Base-by-base conservation (phyloP, 2,888 invertebrate genomes). In the Cosmia pyralina region DNA sequence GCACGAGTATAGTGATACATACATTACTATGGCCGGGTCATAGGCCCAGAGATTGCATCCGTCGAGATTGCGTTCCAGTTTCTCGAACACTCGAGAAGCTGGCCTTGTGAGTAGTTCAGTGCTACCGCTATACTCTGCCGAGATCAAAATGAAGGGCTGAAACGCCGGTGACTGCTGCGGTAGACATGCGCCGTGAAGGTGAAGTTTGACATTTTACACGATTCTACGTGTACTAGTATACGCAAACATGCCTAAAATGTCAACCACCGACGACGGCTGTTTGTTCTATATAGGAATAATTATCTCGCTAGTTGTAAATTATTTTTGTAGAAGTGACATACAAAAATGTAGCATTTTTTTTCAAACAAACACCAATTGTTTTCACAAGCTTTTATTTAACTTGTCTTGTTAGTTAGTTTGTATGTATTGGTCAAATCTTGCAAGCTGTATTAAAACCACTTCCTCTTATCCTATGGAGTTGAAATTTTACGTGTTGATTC, bases 231-330 rank as follows among this genome's bases (percentile, higher is more conserved):
- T 38, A 38, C 38, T 2, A 38, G 4, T 53, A 59, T 41, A 48
- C 41, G 48, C 34, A 75, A 75, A 58, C 41, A 75, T 58, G 22
- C 10, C 46, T 57, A 52, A 67, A 68, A 50, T 79, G 41, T 65
- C 57, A 69, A 66, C 15, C 63, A 58, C 34, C 38, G 17, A 59
- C 38, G 17, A 59, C 15, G n/a, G 38, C 53, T 53, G 52, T 58
- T 62, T 41, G 46, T 64, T 66, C 44, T 74, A 77, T 68, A 59
- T 53, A 72, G 83, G 72, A 83, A 62, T 68, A 65, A 73, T 81
- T 70, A 81, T 84, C 77, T 84, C 79, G 70, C 65, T 82, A 84
- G 79, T 57, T 75, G 64, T 81, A 82, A 63, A 81, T 73, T 72
- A 71, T 75, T 79, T 79, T 79, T 84, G 66, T 83, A 66, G 17